A percentile compares a stretch with the other conserved stretches of the same genome.
phyloP scores from a whole-genome alignment of 1,140 invertebrate species.

The Leptopilina boulardi region DNA sequence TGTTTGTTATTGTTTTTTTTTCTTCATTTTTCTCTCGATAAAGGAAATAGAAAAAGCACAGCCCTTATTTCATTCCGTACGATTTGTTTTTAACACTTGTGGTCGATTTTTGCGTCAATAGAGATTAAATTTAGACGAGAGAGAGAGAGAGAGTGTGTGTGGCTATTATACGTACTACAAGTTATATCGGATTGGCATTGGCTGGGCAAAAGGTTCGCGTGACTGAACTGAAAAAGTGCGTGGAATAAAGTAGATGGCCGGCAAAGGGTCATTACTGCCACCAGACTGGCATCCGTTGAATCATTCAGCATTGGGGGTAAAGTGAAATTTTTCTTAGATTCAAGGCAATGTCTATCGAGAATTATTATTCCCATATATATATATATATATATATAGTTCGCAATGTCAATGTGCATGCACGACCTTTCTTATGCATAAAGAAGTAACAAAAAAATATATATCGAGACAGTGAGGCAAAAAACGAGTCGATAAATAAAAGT shows the following conservation, averaged over 20 bases:
- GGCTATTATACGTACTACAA: slow-evolving; percentile 7
- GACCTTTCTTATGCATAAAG: too few species aligned
- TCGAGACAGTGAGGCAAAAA: too few species aligned
- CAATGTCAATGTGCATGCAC: too few species aligned
- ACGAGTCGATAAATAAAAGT: too few species aligned
- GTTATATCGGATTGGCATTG: slow-evolving; percentile 13
- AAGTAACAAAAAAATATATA: too few species aligned
- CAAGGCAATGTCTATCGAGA: not conserved
- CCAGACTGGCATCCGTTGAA: slow-evolving; percentile 19
- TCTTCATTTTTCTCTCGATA: too few species aligned
- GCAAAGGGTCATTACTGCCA: slow-evolving; percentile 27
- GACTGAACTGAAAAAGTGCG: slow-evolving; percentile 21
- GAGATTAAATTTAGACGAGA: slow-evolving; percentile 27
- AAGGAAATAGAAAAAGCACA: slow-evolving; percentile 3
- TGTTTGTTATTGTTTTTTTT: too few species aligned
- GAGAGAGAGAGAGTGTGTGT: not conserved
- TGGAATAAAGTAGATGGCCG: slow-evolving; percentile 24
- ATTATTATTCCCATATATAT: not conserved
- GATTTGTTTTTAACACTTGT: slow-evolving; percentile 3
- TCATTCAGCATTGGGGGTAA: slow-evolving; percentile 3
- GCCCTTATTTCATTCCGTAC: not conserved
- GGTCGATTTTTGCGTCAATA: slow-evolving; percentile 21
- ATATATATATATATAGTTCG: too few species aligned
- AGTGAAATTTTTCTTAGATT: slow-evolving; percentile 24
- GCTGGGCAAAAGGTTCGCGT: slow-evolving; percentile 25